Conservation (phyloP, 2,797 vertebrate species). For the Enteromius thamalakanensis region DNA sequence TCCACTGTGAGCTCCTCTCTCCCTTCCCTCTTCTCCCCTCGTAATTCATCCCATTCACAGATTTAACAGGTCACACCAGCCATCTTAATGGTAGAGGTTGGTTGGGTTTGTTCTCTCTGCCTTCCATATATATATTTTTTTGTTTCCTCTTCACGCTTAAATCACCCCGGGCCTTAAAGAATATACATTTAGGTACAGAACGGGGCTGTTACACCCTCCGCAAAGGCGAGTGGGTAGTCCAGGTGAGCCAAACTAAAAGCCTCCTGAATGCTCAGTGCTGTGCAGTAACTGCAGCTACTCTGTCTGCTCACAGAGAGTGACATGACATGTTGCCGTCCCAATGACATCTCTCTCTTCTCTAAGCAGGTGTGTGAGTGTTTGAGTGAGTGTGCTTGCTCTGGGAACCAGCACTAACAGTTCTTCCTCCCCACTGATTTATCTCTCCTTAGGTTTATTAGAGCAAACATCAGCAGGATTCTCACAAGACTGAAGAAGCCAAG, state of each 20-base stretch:
- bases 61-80: slow-evolving; percentile 41
- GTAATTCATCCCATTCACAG: slow-evolving; percentile 48
- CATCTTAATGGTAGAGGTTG: slow-evolving; percentile 63
- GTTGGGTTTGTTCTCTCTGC: slow-evolving; percentile 60
- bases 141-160: slow-evolving; percentile 74
- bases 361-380: slow-evolving; percentile 67
- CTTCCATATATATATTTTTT: slow-evolving; percentile 59
- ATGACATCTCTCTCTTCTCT: slow-evolving; percentile 83
- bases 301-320: slow-evolving; percentile 54
- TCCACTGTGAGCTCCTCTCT: slow-evolving; percentile 42
- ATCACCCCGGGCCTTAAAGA: slow-evolving; percentile 74
- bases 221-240: slow-evolving; percentile 85
- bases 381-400: slow-evolving; percentile 59
- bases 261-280: slow-evolving; percentile 76
- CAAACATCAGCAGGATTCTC: slow-evolving; percentile 92
- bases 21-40: slow-evolving; percentile 43
- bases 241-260: slow-evolving; percentile 85
- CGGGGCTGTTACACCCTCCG: slow-evolving; percentile 71
- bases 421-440: slow-evolving; percentile 99
- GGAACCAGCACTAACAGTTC: slow-evolving; percentile 88
- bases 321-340: slow-evolving; percentile 74
- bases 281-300: slow-evolving; percentile 62
- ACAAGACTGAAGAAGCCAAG: slow-evolving; percentile 95
- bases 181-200: slow-evolving; percentile 64
- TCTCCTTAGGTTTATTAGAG: slow-evolving; percentile 99